Evolutionary conservation across 1,140 invertebrate genomes (phyloP).

Genomic region (Bombus polaris): DNA sequence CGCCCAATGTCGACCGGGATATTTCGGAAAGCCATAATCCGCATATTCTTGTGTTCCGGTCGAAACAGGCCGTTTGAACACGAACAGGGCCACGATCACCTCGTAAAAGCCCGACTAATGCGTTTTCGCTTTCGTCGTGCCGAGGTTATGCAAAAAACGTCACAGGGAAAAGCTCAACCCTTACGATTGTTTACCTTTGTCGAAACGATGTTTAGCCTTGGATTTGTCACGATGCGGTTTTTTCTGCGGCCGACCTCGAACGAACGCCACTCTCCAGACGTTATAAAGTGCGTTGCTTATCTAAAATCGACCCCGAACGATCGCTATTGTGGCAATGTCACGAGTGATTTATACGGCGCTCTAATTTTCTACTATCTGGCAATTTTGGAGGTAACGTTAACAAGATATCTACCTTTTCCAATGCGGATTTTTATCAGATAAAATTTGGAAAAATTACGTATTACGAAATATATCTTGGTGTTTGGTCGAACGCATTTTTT

Average conservation of each 20-base stretch:
- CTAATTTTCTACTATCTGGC: too few relatives aligned
- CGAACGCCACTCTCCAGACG: neutral
- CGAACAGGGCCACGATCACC: neutral
- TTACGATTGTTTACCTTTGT: constrained; percentile 63
- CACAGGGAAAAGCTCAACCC: constrained; percentile 21
- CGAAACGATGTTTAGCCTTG: constrained; percentile 70
- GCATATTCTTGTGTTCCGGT: neutral
- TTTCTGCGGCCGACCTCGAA: constrained; percentile 35
- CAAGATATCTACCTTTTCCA: accelerated
- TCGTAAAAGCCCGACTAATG: constrained; percentile 27
- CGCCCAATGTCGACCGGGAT: neutral
- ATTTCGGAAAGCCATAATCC: constrained; percentile 8
- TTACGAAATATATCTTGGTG: neutral
- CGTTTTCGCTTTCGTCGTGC: constrained; percentile 39
- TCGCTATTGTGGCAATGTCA: neutral
- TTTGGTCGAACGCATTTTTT: too few relatives aligned
- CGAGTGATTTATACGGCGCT: too few relatives aligned
- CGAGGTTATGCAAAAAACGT: constrained; percentile 66
- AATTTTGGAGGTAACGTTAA: too few relatives aligned
- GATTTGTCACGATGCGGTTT: constrained; percentile 70
- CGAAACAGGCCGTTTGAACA: neutral
- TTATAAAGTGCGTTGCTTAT: constrained; percentile 17
- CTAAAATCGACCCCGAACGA: neutral
- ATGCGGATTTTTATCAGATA: too few relatives aligned
- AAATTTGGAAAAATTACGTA: too few relatives aligned